These are phyloP conservation scores for Gryllus longicercus DNA, from an alignment of 2,888 invertebrate species.

Conservation along the genomic window DNA sequence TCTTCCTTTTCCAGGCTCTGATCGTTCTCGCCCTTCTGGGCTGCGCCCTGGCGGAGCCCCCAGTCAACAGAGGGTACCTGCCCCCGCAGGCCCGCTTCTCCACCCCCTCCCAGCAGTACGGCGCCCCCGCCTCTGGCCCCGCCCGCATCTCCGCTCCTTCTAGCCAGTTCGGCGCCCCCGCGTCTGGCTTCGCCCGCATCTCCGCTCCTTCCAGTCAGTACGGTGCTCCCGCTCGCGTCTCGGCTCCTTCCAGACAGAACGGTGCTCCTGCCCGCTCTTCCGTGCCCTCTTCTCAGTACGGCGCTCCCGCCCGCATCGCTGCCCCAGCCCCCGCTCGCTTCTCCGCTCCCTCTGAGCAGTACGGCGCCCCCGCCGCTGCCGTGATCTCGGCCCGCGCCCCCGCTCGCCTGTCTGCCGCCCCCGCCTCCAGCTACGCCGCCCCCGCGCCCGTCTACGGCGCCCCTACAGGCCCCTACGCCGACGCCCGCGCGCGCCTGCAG, in stretches of 20 bases:
- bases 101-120: background rate
- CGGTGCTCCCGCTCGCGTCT: too few species aligned
- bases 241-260: too few species aligned
- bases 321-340: background rate
- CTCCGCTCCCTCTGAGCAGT: background rate
- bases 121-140: background rate
- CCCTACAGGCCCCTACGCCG: background rate
- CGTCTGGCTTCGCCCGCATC: too few species aligned
- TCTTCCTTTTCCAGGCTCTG: too few species aligned
- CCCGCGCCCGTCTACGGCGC: background rate
- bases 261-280: constrained; percentile 19
- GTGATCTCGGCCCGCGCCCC: background rate
- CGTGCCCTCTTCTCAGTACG: background rate
- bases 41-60: constrained; percentile 42
- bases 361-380: background rate
- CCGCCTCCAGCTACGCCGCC: background rate
- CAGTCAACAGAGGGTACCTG: constrained; percentile 34
- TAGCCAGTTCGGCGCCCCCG: constrained; percentile 28
- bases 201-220: background rate
- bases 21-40: constrained; percentile 36
- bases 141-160: constrained; percentile 26
- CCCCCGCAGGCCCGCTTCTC: constrained; percentile 29
- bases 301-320: too few species aligned
- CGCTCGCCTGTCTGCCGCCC: background rate
- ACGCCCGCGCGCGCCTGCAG: too few species aligned